Evolutionary conservation across 2,888 invertebrate species (phyloP), one percentile per base, ranked within the genome.

Genomic region (Epistrophella euchroma): DNA sequence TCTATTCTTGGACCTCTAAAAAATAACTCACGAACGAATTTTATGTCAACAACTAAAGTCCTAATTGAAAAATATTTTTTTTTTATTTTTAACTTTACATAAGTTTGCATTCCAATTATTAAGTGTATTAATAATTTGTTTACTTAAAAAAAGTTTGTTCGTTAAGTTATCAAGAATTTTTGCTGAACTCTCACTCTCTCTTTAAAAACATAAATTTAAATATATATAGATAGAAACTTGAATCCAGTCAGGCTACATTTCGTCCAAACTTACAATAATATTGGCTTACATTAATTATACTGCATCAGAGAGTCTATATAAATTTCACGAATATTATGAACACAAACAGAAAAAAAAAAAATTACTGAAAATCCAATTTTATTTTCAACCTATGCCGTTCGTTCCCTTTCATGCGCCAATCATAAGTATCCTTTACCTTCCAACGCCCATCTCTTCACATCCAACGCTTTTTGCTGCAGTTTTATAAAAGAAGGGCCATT

Each of bases 211-310:
- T 2, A 4, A 47, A 19, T 52, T 52, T 52, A 15, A 37, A 40
- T 25, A 28, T 5, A 40, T 25, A 28, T 3, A 28, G 3, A 43
- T 10, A 25, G 40, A 40, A 60, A 40, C 37, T 40, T 43, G 43
- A 22, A 11, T 25, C 25, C 37, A 25, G 13, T 17, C 6, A 15
- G 25, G 6, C 22, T 15, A n/a, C 45, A 4, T 43, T 43, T 25
- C 11, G 7, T 28, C 25, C 28, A 28, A 64, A 45, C 43, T 64
- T 45, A 28, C 43, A 45, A 64, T 32, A 66, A 66, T 66, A 66
- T 66, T 72, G 28, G 32, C 66, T 55, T 55, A 32, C 71, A 64
- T 22, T 55, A 17, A 64, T 45, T 71, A 71, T 71, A 71, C 15
- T 25, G 28, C 52, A 52, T 52, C 45, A 72, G 64, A 72, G 43